These are phyloP conservation scores for Gephyroberyx darwinii DNA, from an alignment of 2,797 vertebrate species.

Conservation along the genomic window DNA sequence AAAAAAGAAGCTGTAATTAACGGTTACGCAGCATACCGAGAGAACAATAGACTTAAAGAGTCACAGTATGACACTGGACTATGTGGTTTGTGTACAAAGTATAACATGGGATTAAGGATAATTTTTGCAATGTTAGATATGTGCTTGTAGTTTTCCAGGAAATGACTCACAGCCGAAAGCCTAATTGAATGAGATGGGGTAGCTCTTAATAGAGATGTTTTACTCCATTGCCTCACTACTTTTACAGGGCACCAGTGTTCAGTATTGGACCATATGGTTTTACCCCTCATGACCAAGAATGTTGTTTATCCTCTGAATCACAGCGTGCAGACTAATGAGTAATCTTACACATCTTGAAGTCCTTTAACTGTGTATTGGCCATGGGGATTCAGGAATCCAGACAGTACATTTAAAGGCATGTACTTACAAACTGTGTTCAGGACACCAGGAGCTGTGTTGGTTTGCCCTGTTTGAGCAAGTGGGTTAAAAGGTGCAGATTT, in stretches of 20 bases:
- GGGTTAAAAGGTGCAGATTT: conserved; percentile 24
- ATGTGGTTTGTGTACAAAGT: background rate
- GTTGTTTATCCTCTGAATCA: conserved; percentile 61
- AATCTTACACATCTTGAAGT: conserved; percentile 59
- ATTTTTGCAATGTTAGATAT: background rate
- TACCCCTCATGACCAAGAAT: conserved; percentile 51
- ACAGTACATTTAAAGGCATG: conserved; percentile 57
- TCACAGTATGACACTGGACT: background rate
- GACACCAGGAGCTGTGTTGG: conserved; percentile 33
- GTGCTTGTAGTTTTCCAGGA: background rate
- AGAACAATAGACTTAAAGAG: conserved; percentile 3
- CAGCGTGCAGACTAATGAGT: conserved; percentile 64
- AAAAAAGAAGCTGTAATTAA: conserved; percentile 4
- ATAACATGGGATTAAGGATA: background rate
- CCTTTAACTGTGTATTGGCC: conserved; percentile 67
- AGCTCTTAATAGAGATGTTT: conserved; percentile 29
- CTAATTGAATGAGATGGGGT: background rate
- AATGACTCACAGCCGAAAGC: conserved; percentile 5
- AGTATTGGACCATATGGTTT: conserved; percentile 38
- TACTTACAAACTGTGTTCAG: conserved; percentile 16
- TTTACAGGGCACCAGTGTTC: conserved; percentile 34
- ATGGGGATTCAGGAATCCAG: conserved; percentile 41
- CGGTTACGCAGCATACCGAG: background rate
- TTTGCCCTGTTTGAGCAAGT: conserved; percentile 47
- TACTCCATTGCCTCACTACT: background rate